Evolutionary conservation across 1,140 invertebrate genomes (phyloP).

Genomic region (Drosophila eugracilis): DNA sequence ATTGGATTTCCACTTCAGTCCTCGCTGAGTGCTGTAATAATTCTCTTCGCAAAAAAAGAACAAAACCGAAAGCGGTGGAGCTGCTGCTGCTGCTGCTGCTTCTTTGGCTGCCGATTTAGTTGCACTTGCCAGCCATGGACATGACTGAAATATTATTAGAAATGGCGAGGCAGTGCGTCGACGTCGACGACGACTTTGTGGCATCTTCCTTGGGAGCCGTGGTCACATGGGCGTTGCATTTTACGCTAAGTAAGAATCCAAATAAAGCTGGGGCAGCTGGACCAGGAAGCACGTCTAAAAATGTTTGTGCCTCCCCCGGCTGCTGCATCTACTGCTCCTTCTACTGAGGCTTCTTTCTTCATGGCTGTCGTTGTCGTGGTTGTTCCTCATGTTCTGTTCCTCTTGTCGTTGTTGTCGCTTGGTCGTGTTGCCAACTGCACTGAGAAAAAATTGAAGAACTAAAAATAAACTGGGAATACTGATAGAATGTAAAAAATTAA

Average conservation of each 20-base stretch:
- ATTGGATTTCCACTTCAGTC: slow-evolving; percentile 18
- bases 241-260: slow-evolving; percentile 74
- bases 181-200: slow-evolving; percentile 21
- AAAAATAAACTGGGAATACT: no score
- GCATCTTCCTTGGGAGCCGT: slow-evolving; percentile 24
- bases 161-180: slow-evolving; percentile 69
- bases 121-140: slow-evolving; percentile 62
- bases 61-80: slow-evolving; percentile 45
- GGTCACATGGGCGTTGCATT: slow-evolving; percentile 69
- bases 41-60: slow-evolving; percentile 43
- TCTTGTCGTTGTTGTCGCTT: slow-evolving; percentile 61
- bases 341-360: slow-evolving; percentile 8
- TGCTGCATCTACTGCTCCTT: not conserved
- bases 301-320: slow-evolving; percentile 42
- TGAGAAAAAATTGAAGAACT: not conserved
- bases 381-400: slow-evolving; percentile 34
- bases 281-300: slow-evolving; percentile 79
- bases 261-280: slow-evolving; percentile 60
- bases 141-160: slow-evolving; percentile 81
- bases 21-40: slow-evolving; percentile 73
- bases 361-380: slow-evolving; percentile 44
- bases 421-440: slow-evolving; percentile 32
- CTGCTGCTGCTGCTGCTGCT: slow-evolving; percentile 50
- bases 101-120: no score
- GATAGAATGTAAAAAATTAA: no score